Evolutionary conservation across 1,140 invertebrate genomes (phyloP).

Genomic region (Drosophila burlai): DNA sequence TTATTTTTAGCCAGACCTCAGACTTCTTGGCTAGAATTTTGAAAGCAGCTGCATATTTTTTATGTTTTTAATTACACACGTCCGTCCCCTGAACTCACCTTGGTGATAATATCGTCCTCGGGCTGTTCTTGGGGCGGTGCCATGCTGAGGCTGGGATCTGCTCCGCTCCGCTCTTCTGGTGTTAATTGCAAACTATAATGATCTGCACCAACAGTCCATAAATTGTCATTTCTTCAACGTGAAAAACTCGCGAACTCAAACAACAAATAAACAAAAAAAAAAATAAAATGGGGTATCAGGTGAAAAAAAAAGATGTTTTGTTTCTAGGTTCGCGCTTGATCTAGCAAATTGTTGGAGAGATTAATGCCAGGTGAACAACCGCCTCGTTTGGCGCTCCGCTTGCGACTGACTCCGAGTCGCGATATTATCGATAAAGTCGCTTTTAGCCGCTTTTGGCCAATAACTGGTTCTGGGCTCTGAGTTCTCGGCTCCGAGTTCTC

Average conservation of each 20-base stretch:
- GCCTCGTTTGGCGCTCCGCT: constrained; percentile 58
- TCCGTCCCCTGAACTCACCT: constrained; percentile 48
- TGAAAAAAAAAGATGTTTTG: constrained; percentile 8
- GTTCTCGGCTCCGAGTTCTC: constrained; percentile 9
- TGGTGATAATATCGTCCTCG: constrained; percentile 68
- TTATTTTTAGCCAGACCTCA: not conserved
- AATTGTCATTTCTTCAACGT: constrained; percentile 62
- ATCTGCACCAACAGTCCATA: constrained; percentile 76
- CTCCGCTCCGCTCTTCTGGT: not conserved
- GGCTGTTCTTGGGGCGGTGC: constrained; percentile 65
- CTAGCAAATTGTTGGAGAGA: constrained; percentile 5
- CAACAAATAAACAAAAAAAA: constrained; percentile 15
- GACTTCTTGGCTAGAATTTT: constrained; percentile 1
- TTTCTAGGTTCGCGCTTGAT: constrained; percentile 49
- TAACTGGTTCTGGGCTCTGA: constrained; percentile 48
- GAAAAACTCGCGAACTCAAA: constrained; percentile 33
- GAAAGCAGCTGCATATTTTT: not conserved
- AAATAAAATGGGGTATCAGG: constrained; percentile 5
- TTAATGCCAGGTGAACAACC: constrained; percentile 46
- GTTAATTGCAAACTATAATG: constrained; percentile 70
- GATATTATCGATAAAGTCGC: constrained; percentile 38
- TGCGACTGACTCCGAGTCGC: constrained; percentile 59
- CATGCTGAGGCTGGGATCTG: constrained; percentile 35
- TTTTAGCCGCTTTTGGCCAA: constrained; percentile 31
- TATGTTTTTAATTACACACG: constrained; percentile 6